phyloP scores from a whole-genome alignment of 2,797 vertebrate species.

The Pangasius mekongensis region DNA sequence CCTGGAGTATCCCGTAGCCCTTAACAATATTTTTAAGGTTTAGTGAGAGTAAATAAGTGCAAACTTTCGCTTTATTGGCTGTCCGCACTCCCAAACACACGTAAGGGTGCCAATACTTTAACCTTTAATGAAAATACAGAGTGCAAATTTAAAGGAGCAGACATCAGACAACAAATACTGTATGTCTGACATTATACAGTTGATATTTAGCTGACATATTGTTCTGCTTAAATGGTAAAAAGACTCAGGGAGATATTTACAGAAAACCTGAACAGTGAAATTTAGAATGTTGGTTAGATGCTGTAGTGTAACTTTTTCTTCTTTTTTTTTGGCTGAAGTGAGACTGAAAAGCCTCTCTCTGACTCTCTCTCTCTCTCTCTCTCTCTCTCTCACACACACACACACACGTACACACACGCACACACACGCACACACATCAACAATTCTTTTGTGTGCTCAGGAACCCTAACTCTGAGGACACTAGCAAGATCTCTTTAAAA shows the following conservation, averaged over 20 bases:
- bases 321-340: neutral
- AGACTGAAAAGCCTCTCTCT: neutral
- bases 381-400: neutral
- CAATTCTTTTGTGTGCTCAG: slow-evolving; percentile 22
- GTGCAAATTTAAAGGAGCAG: neutral
- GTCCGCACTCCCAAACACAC: neutral
- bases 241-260: neutral
- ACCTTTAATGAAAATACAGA: neutral
- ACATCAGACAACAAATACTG: neutral
- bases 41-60: neutral
- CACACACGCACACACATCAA: slow-evolving; percentile 9
- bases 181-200: neutral
- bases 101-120: neutral
- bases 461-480: slow-evolving; percentile 27
- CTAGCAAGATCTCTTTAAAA: slow-evolving; percentile 32
- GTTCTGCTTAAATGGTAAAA: neutral
- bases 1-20: neutral
- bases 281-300: neutral
- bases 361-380: neutral
- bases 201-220: neutral
- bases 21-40: neutral
- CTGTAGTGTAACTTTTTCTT: neutral
- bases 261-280: neutral
- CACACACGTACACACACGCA: neutral
- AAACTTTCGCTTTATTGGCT: no score